Evolutionary conservation across 2,888 invertebrate species (phyloP).

Genomic region (Opisthograptis luteolata): DNA sequence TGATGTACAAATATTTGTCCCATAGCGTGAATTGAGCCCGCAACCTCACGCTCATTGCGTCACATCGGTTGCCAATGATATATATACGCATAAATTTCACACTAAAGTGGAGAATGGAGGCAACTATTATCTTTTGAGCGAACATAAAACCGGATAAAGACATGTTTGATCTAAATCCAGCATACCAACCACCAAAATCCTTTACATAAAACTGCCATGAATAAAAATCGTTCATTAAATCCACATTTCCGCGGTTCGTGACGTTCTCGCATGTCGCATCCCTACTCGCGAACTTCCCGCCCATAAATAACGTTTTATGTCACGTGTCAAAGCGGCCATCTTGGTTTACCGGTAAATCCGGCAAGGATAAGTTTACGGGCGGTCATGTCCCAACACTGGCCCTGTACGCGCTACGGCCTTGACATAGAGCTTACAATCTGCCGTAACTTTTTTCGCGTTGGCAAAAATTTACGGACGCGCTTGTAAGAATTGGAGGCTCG

Average conservation of each 20-base stretch:
- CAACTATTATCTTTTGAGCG: too few species aligned
- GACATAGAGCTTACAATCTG: slow-evolving; percentile 60
- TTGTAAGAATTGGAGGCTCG: slow-evolving; percentile 69
- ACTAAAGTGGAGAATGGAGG: too few species aligned
- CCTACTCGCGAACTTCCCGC: slow-evolving; percentile 76
- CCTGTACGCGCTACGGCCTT: slow-evolving; percentile 53
- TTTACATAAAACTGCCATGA: slow-evolving; percentile 71
- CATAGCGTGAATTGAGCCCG: too few species aligned
- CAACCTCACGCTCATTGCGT: too few species aligned
- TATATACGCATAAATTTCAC: too few species aligned
- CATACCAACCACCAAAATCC: slow-evolving; percentile 45
- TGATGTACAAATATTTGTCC: too few species aligned
- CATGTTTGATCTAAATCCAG: slow-evolving; percentile 23
- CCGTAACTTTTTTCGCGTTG: slow-evolving; percentile 36
- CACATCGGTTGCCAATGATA: too few species aligned
- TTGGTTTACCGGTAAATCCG: slow-evolving; percentile 62
- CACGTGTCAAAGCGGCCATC: slow-evolving; percentile 78
- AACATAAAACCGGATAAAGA: slow-evolving; percentile 19
- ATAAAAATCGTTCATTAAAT: slow-evolving; percentile 74
- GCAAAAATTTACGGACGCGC: slow-evolving; percentile 47
- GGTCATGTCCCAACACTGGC: slow-evolving; percentile 42
- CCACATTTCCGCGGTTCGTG: slow-evolving; percentile 75
- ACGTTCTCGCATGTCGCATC: slow-evolving; percentile 76
- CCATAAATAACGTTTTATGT: slow-evolving; percentile 80
- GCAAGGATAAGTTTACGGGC: slow-evolving; percentile 52